Base-by-base conservation (phyloP, 2,797 vertebrate species). In the Lates japonicus region DNA sequence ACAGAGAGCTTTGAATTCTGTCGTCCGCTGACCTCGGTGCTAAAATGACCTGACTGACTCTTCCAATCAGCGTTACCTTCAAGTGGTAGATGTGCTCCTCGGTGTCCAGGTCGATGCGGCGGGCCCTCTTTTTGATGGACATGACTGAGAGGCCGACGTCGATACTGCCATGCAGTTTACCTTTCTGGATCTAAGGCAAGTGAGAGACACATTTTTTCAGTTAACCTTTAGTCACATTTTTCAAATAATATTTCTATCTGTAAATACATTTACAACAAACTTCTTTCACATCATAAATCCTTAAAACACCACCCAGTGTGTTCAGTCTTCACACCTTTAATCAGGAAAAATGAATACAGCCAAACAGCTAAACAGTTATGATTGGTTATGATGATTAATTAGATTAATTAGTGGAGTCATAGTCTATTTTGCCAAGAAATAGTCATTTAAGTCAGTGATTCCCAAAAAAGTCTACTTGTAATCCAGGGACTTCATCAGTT, bases 71-170 rank as follows among this genome's bases (percentile, higher is more conserved):
- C 69, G 93, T 89, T 90, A 99, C 98, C 97, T 99, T 99, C 82
- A 99, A 94, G 90, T 99, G 98, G 92, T 99, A 99, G 87, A 99
- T 99, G 58, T 99, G 98, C 86, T 99, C 98, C 90, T 99, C 98
- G 0, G 98, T 99, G 93, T 99, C 98, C 78, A 99, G 96, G 90
- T 99, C 98, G 87, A 99, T 99, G 67, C 98, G 96, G 12, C 97
- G 97, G 77, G 97, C 97, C 90, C 97, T 97, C 95, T 99, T 99
- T 94, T 99, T 99, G 70, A 99, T 97, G 54, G 98, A 99, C 98
- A 99, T 99, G 86, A 99, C 98, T 0, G 98, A 99, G 59, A 99
- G 96, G 60, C 98, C 98, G 0, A 99, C 98, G 63, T 99, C 98
- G 9, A 99, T 99, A 94, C 98, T 98, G 67, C 98, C 98, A 5